A percentile compares a stretch with the other conserved stretches of the same genome.
Conservation (phyloP, 2,113 vertebrate species). For the Scytalopus superciliaris region DNA sequence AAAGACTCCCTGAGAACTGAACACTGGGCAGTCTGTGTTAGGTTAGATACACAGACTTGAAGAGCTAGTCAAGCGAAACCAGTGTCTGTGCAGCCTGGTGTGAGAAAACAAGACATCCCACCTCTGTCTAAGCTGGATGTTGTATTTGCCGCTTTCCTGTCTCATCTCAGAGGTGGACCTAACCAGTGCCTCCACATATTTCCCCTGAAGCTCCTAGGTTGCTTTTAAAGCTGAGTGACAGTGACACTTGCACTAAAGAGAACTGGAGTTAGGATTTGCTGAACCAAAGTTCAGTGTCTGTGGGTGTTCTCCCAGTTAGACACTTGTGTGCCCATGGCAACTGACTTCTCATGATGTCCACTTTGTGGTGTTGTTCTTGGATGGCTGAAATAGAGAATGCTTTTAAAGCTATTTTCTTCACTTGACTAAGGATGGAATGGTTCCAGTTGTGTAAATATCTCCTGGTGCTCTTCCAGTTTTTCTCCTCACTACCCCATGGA, state of each 20-base stretch:
- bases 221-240: background rate
- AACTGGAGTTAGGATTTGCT: background rate
- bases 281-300: background rate
- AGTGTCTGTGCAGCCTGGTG: background rate
- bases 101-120: background rate
- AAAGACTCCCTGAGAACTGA: background rate
- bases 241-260: background rate
- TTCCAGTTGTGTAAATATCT: conserved; percentile 78
- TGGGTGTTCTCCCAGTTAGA: conserved; percentile 5
- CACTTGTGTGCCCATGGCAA: conserved; percentile 29
- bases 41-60: background rate
- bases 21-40: background rate
- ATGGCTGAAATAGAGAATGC: conserved; percentile 41
- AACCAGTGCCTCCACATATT: background rate
- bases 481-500: conserved; percentile 46
- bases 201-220: background rate
- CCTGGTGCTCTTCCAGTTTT: conserved; percentile 53
- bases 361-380: conserved; percentile 68
- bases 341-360: conserved; percentile 55
- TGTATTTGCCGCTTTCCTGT: background rate
- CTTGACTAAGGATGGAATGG: conserved; percentile 62
- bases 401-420: conserved; percentile 64
- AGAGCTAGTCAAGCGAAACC: background rate
- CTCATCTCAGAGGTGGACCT: background rate
- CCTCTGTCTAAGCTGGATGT: background rate